Evolutionary conservation across 2,888 invertebrate species (phyloP).

Genomic region (Rhingia campestris): DNA sequence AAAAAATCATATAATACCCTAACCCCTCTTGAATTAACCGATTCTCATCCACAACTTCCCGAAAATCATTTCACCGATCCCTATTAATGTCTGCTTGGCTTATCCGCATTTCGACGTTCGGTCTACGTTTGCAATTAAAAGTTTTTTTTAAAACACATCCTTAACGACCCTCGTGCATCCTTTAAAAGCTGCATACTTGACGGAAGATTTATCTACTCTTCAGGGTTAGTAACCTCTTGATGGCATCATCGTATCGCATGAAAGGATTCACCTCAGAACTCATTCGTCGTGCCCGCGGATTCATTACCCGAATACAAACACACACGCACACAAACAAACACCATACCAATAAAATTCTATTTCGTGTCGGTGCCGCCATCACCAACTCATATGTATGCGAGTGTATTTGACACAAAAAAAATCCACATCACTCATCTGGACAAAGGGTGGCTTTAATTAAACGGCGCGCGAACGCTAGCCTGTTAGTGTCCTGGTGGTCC

Average conservation of each 20-base stretch:
- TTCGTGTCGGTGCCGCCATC: conserved; percentile 1
- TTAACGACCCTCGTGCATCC: conserved; percentile 57
- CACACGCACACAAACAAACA: conserved; percentile 4
- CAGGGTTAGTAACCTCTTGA: conserved; percentile 58
- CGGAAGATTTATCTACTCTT: conserved; percentile 45
- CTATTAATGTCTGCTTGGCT: too few species aligned
- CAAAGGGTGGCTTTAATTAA: conserved; percentile 61
- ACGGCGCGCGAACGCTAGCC: conserved; percentile 46
- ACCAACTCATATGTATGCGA: neutral
- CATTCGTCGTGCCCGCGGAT: conserved; percentile 26
- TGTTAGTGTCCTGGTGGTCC: conserved; percentile 23
- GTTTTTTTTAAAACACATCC: conserved; percentile 51
- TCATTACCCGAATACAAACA: conserved; percentile 31
- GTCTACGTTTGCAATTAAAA: conserved; percentile 63
- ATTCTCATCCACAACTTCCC: too few species aligned
- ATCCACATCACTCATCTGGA: conserved; percentile 64
- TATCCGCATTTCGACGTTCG: too few species aligned
- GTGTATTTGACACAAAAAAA: conserved; percentile 56
- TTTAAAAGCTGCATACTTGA: conserved; percentile 48
- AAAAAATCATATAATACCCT: too few species aligned
- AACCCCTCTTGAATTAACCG: too few species aligned
- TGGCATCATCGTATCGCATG: conserved; percentile 29
- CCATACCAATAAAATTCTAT: conserved; percentile 22
- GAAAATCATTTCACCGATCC: too few species aligned
- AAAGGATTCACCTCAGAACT: conserved; percentile 23